Evolutionary conservation across 2,797 vertebrate species (phyloP), one percentile per base, ranked within the genome.

Genomic region (Amazona ochrocephala): DNA sequence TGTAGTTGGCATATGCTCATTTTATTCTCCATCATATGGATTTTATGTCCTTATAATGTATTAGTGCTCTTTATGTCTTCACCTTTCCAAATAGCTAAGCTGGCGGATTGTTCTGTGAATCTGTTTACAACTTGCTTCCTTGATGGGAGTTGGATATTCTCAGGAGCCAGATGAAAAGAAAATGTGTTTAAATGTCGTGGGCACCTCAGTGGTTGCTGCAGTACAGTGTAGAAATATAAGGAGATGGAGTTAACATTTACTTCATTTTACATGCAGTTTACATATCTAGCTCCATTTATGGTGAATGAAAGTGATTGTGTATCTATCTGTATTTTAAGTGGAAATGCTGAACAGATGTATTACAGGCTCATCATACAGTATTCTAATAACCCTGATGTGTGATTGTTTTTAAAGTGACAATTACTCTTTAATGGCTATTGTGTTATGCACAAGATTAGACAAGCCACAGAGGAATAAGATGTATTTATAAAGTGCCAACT

Each of bases 21-120:
- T 95, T 88, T 45, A 7, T 23, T 81, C 76, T 78, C 50, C 50
- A n/a, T 93, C 67, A 20, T 24, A 84, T 75, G 66, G 86, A 91
- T 94, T 92, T 90, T 72, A 18, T 90, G 91, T 73, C 76, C 44
- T 75, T 84, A n/a, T 58, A 87, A 81, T 48, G 13, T 78, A 76
- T 87, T 86, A 84, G 56, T 45, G 44, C 48, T 91, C 61, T 81
- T 82, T 60, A 81, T 88, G 82, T 84, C 74, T 51, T 74, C 67
- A 81, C 75, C 70, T 89, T 89, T 76, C 70, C 81, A 44, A 93
- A 54, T 1, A 88, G 73, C 91, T 66, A 56, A 60, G 26, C 45
- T 42, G 13, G 56, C 0, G 15, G 32, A 65, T 75, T 75, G 76
- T 88, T 90, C 76, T 65, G 53, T 75, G 83, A n/a, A 44, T 68